Percentiles rank a stretch among this genome's conserved stretches.
Evolutionary conservation across 1,140 invertebrate species (phyloP).

Genomic region (Cryptotermes secundus): DNA sequence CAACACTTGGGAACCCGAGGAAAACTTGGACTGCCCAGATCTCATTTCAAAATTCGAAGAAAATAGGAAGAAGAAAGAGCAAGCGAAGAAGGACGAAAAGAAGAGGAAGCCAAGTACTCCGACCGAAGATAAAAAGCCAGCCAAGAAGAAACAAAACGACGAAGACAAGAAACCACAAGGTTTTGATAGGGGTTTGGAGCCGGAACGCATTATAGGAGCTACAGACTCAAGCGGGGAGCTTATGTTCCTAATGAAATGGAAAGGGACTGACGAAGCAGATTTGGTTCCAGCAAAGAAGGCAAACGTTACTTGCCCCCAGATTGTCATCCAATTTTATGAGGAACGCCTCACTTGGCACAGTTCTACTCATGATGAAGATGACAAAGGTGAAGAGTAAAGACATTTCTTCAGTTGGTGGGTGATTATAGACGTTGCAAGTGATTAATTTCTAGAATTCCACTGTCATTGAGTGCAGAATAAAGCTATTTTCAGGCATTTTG

Average conservation of each 20-base stretch:
- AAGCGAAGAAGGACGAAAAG: slow-evolving; percentile 41
- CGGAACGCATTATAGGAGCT: slow-evolving; percentile 92
- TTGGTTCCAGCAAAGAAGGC: slow-evolving; percentile 88
- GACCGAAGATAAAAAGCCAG: slow-evolving; percentile 25
- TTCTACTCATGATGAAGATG: slow-evolving; percentile 65
- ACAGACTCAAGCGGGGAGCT: slow-evolving; percentile 92
- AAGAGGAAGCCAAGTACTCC: not conserved
- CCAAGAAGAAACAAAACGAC: slow-evolving; percentile 34
- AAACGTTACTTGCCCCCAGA: slow-evolving; percentile 89
- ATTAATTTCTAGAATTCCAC: no score
- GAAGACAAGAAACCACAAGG: slow-evolving; percentile 65
- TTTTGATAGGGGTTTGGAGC: slow-evolving; percentile 87
- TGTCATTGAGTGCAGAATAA: no score
- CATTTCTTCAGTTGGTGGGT: not conserved
- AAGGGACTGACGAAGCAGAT: slow-evolving; percentile 93
- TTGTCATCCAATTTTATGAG: slow-evolving; percentile 95
- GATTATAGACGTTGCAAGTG: no score
- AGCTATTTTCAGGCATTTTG: no score
- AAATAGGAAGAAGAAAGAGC: slow-evolving; percentile 29
- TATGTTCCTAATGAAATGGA: slow-evolving; percentile 98
- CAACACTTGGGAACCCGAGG: slow-evolving; percentile 47
- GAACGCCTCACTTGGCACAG: slow-evolving; percentile 93
- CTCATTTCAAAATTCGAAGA: slow-evolving; percentile 76
- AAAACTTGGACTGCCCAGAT: slow-evolving; percentile 91
- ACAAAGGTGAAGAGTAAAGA: not conserved